Base-by-base conservation (phyloP, 2,888 invertebrate genomes). In the Drosophila siamana region DNA sequence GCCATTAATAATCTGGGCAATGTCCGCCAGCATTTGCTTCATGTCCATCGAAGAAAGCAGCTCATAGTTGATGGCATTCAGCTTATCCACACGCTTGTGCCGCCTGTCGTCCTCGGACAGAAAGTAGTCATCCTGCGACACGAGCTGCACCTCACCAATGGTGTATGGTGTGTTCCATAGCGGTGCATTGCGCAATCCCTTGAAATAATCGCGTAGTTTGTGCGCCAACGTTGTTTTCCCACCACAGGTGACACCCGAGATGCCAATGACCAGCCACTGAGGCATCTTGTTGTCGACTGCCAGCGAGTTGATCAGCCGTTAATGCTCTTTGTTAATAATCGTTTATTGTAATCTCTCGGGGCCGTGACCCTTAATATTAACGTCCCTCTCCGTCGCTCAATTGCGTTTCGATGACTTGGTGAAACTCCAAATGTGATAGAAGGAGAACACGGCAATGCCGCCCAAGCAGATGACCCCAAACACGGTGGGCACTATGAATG, bases 171-270 rank as follows among this genome's bases (percentile, higher is more conserved):
- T 90, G 30, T 90, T 91, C 85, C 92, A 89, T 0, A 91, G 74
- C 8, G 85, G 87, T 0, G 84, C 76, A 46, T 90, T 88, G 4
- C 88, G 78, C 26, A 89, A 75, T 22, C 79, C 89, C 33, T 84
- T 77, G 59, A 92, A 92, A 60, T 91, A 91, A 13, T 91, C 89
- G 4, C 91, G 92, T 15, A 97, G 88, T 61, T 92, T 92, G 55
- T 93, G 93, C 0, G 96, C 94, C 36, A 97, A 89, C 0, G 96
- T 95, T 0, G 96, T 96, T 92, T 97, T 97, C 0, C 97, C 97
- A 16, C 96, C 96, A 86, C 96, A 96, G 0, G 97, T 97, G 1
- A 96, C 95, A 0, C 97, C 96, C 38, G 96, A 95, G 73, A 97
- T 94, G 6, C 96, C 97, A 64, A 96, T 92, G 54, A 95, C 92